phyloP scores from a whole-genome alignment of 2,888 invertebrate genomes.

The Agonopterix heracliana region DNA sequence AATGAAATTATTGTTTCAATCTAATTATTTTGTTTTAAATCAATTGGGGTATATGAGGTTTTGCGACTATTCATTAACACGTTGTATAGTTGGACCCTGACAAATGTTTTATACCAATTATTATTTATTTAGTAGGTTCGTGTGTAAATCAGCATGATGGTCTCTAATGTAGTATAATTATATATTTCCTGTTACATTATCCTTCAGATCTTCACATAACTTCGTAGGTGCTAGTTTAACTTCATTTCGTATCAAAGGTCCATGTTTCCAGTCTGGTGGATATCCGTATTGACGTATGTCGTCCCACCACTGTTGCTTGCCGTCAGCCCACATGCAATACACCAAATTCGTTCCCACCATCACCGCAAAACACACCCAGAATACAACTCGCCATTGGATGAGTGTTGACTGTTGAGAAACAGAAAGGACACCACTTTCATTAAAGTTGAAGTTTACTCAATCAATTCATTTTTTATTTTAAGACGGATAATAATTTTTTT shows the following conservation, averaged over 20 bases:
- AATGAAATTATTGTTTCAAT: too few relatives aligned
- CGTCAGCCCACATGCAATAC: slow-evolving; percentile 81
- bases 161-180: too few relatives aligned
- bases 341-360: slow-evolving; percentile 79
- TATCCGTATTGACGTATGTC: slow-evolving; percentile 70
- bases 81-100: too few relatives aligned
- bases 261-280: slow-evolving; percentile 54
- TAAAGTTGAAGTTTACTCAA: slow-evolving; percentile 1
- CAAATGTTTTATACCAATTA: too few relatives aligned
- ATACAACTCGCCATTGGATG: slow-evolving; percentile 77
- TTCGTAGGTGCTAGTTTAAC: slow-evolving; percentile 23
- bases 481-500: neutral
- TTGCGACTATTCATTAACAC: too few relatives aligned
- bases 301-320: slow-evolving; percentile 85
- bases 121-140: too few relatives aligned
- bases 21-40: too few relatives aligned
- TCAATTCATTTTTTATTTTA: slow-evolving; percentile 2
- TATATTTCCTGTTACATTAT: too few relatives aligned
- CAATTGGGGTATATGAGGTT: too few relatives aligned
- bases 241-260: slow-evolving; percentile 38
- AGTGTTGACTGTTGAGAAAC: slow-evolving; percentile 43
- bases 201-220: too few relatives aligned
- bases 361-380: slow-evolving; percentile 82
- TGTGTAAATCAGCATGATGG: too few relatives aligned
- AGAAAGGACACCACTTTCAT: too few relatives aligned